Evolutionary conservation across 2,888 invertebrate species (phyloP), one percentile per base, ranked within the genome.

Genomic region (Portevinia maculata): DNA sequence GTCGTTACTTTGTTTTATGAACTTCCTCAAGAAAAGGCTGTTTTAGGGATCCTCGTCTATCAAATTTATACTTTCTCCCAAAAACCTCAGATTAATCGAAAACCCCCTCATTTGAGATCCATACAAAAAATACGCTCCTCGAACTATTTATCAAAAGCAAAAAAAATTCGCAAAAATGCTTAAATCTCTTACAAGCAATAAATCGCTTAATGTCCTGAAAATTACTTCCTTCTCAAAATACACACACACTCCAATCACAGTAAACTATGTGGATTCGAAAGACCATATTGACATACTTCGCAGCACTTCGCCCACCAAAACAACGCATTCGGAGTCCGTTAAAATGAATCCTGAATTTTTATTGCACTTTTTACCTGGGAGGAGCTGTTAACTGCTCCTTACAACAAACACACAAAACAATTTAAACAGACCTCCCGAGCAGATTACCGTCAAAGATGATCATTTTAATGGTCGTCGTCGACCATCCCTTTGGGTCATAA

Each of bases 151-250:
- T 62, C 73, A 64, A 32, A 46, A 53, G 30, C 11, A 21, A 24
- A 53, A 11, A 41, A 62, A 73, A 55, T 55, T 55, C 73, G 65
- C 74, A 74, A 74, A 65, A 67, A 75, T 67, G 41, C 50, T 59
- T 34, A 48, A 75, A 67, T 75, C 60, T 52, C 37, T 59, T 75
- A 67, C 67, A 67, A 60, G 67, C 67, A 41, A 75, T 75, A 67
- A 75, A 75, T 75, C 75, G 67, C 50, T 75, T 75, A 52, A 75
- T 75, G 53, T 75, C 67, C 67, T 44, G 75, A 67, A 75, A 75
- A 67, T 67, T 41, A 59, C 75, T 75, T 67, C 59, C 74, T 74
- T 21, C 57, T 64, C 17, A 24, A 8, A 3, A 30, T 9, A 17
- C 28, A 19, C 34, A 24, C 44, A 52, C 41, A 39, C 32, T 30